Evolutionary conservation across 2,113 vertebrate genomes (phyloP).

Genomic region (Piprites chloris): DNA sequence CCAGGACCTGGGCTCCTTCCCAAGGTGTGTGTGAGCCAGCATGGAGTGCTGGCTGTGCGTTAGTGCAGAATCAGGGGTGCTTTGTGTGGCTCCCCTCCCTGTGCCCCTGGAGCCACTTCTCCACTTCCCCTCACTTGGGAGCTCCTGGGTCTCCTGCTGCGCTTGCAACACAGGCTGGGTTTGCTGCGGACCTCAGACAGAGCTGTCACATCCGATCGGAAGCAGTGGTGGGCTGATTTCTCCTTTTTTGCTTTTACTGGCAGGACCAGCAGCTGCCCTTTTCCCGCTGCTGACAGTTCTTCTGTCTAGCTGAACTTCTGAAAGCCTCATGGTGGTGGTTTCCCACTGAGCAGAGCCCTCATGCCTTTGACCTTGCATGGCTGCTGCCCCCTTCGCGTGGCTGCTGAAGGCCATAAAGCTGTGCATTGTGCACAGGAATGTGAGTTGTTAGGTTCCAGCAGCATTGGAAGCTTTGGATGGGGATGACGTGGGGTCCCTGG

Average conservation of each 20-base stretch:
- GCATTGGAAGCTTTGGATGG: fast-evolving
- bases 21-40: fast-evolving
- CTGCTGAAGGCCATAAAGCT: not conserved
- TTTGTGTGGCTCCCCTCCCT: not conserved
- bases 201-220: conserved; percentile 17
- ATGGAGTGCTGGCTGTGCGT: fast-evolving
- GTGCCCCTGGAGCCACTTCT: not conserved
- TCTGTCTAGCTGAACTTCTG: not conserved
- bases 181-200: not conserved
- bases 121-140: not conserved
- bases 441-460: not conserved
- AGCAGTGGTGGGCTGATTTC: not conserved
- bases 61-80: not conserved
- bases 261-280: conserved; percentile 20
- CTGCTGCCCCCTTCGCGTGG: fast-evolving
- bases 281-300: not conserved
- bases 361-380: not conserved
- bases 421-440: fast-evolving
- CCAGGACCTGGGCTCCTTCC: not conserved
- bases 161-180: not conserved
- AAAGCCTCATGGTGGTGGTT: not conserved
- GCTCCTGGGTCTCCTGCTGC: not conserved
- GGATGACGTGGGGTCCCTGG: not conserved
- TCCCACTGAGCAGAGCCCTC: not conserved
- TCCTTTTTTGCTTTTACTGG: conserved; percentile 54